phyloP scores from a whole-genome alignment of 2,797 vertebrate genomes.

The Chelmon rostratus region DNA sequence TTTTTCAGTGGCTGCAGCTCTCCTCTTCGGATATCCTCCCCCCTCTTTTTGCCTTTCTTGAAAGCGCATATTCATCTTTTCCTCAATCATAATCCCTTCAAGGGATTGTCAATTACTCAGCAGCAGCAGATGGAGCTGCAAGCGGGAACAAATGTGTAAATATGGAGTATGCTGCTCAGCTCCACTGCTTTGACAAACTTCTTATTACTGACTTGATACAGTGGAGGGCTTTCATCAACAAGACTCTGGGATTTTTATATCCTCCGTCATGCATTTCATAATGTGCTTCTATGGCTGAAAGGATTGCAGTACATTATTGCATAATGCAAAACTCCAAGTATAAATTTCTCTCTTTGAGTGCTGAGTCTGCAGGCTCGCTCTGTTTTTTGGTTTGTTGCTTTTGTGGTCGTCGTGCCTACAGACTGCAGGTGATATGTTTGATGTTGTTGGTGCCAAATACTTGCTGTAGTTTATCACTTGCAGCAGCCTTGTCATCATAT shows the following conservation, averaged over 20 bases:
- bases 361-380: not conserved
- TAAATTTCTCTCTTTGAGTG: not conserved
- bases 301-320: conserved; percentile 20
- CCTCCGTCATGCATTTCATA: conserved; percentile 4
- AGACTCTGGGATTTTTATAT: conserved; percentile 5
- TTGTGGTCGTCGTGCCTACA: conserved; percentile 18
- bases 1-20: conserved; percentile 54
- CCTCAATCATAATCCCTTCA: conserved; percentile 39
- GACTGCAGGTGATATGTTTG: conserved; percentile 27
- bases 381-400: not conserved
- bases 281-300: conserved; percentile 13
- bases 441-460: conserved; percentile 36
- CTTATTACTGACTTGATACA: conserved; percentile 11
- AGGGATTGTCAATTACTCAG: conserved; percentile 49
- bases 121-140: conserved; percentile 46
- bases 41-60: conserved; percentile 24
- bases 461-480: conserved; percentile 38
- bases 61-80: conserved; percentile 57
- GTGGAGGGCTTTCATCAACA: conserved; percentile 10
- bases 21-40: conserved; percentile 31
- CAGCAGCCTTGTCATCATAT: conserved; percentile 18
- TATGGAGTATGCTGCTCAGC: conserved; percentile 10
- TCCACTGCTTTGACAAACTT: conserved; percentile 13
- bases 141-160: conserved; percentile 45
- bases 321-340: conserved; percentile 6